These are phyloP conservation scores for Caenorhabditis wallacei DNA, from an alignment of 2,888 invertebrate species.

Conservation along the genomic window DNA sequence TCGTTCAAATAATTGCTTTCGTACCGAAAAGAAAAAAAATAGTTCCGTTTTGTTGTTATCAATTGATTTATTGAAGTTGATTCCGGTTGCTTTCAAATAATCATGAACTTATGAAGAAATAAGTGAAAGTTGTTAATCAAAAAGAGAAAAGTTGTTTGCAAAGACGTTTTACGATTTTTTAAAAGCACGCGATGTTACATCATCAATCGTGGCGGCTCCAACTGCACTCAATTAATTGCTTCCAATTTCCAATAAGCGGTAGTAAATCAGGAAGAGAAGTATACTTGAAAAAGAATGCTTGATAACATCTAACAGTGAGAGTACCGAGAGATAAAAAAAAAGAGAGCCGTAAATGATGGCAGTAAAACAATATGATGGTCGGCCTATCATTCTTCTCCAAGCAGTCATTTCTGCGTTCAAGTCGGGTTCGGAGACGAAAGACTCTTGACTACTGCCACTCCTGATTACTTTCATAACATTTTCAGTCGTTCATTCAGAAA, in stretches of 20 bases:
- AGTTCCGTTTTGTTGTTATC: neutral
- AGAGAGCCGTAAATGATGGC: conserved; percentile 62
- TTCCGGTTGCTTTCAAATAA: neutral
- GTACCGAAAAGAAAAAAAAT: neutral
- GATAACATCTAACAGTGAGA: conserved; percentile 46
- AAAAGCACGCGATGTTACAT: conserved; percentile 45
- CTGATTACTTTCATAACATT: neutral
- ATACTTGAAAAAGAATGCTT: conserved; percentile 18
- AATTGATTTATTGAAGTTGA: neutral
- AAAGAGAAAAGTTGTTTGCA: conserved; percentile 24
- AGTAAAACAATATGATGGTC: conserved; percentile 59
- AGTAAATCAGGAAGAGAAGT: conserved; percentile 58
- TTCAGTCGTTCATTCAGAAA: neutral
- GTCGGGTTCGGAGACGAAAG: conserved; percentile 58
- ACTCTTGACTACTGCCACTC: conserved; percentile 17
- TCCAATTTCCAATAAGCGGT: conserved; percentile 21
- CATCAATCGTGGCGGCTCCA: conserved; percentile 35
- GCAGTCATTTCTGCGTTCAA: conserved; percentile 43
- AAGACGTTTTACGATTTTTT: conserved; percentile 44
- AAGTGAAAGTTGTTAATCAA: no score
- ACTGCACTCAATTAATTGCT: conserved; percentile 11
- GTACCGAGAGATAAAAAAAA: conserved; percentile 46
- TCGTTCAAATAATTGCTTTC: neutral
- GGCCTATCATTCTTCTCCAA: conserved; percentile 54
- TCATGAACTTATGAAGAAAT: no score